Base-by-base conservation (phyloP, 2,888 invertebrate species). In the Serripes groenlandicus region DNA sequence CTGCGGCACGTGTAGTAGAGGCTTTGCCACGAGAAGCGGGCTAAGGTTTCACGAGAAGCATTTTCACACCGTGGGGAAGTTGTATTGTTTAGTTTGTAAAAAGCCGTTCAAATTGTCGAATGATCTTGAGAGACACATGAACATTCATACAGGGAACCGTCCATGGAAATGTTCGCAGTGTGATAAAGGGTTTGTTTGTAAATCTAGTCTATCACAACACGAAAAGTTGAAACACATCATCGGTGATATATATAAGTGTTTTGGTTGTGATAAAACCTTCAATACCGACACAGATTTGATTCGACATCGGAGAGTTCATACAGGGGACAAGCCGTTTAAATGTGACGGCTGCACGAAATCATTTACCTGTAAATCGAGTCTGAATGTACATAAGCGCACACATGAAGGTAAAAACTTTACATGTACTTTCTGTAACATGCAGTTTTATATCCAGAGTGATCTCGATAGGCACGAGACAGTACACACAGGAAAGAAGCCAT, bases 181-280 rank as follows among this genome's bases (percentile, higher is more conserved):
- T 54, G 82, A 78, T 18, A 82, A 82, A 49, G 35, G 75, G 26
- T 82, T 82, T 54, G 75, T 78, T 3, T 78, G 78, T 37, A 70
- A 78, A 21, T 82, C 82, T 18, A 82, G 82, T 75, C 62, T 78
- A 15, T 73, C 42, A 28, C 78, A 75, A n/a, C 82, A 82, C 35
- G 52, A 62, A 30, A 75, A 72, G 28, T 52, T 82, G 23, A 77
- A 82, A 28, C 82, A 82, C 75, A 71, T 78, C 34, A 37, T 82
- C 26, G 82, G 82, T 9, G 74, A 75, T 52, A 78, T 82, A 9
- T 75, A 58, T 58, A 72, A 71, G n/a, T 82, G 82, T 60, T 49
- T 37, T 18, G 58, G 64, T 3, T 82, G 82, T 52, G 68, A 72
- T 7, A 82, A 82, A 34, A 49, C 78, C 21, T 82, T 82, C 28